Evolutionary conservation across 2,113 vertebrate genomes (phyloP).

Genomic region (Peucedramus taeniatus): DNA sequence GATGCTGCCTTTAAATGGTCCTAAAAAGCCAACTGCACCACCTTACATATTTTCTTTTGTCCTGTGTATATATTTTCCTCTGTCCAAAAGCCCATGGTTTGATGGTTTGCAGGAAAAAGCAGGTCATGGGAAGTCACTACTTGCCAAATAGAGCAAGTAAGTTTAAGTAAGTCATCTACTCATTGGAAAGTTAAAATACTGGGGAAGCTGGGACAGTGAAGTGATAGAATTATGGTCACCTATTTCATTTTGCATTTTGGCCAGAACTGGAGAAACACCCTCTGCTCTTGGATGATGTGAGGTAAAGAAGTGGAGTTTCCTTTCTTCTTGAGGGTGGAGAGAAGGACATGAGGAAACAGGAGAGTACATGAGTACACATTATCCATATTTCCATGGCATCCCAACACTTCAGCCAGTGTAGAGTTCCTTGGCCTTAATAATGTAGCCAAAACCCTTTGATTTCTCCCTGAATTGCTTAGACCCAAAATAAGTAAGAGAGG

Average conservation of each 20-base stretch:
- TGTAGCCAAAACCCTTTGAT: not conserved
- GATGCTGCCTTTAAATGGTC: not conserved
- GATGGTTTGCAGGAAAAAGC: not conserved
- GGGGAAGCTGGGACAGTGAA: not conserved
- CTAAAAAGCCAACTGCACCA: not conserved
- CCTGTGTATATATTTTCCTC: not conserved
- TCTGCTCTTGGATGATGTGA: not conserved
- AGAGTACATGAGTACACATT: not conserved
- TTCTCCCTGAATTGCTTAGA: not conserved
- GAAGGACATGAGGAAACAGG: not conserved
- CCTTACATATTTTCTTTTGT: not conserved
- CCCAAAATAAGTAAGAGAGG: not conserved
- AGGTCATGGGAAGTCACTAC: not conserved
- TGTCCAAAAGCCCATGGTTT: not conserved
- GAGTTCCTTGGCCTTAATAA: not conserved
- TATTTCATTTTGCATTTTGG: not conserved
- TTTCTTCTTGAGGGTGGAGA: not conserved
- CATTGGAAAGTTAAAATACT: not conserved
- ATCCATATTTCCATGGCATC: accelerated
- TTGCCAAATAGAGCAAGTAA: not conserved
- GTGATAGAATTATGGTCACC: not conserved
- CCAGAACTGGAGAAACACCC: not conserved
- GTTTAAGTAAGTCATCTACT: not conserved
- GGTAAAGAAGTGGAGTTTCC: not conserved
- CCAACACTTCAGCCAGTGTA: not conserved